Evolutionary conservation across 2,888 invertebrate species (phyloP), one percentile per base, ranked within the genome.

Genomic region (Perizoma flavofasciatum): DNA sequence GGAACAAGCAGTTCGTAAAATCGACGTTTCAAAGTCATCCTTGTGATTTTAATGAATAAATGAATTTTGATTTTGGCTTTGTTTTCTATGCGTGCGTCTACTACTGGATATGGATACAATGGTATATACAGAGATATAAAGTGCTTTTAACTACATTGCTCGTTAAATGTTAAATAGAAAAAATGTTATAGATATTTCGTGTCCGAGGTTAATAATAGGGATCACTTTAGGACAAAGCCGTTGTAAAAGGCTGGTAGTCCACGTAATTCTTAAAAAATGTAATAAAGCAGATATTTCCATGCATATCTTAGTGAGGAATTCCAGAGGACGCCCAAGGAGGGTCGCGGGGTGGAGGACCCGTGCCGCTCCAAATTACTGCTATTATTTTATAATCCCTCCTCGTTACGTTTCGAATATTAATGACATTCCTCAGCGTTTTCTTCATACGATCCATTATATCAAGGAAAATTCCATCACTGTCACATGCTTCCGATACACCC

Each of bases 301-400:
- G 91, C 89, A 89, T 89, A 90, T 89, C 89, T 88, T 87, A 85
- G 84, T 82, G 82, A 81, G 86, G 80, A 86, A 90, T 91, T 88
- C 86, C 85, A 70, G 77, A 75, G 77, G 65, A 81, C 82, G 71
- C 71, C 6, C 37, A 66, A 72, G 59, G 63, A 55, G 62, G 72
- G 66, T 55, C 70, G 72, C 68, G 71, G 64, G 67, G 68, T 66
- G 56, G 61, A 69, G 79, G 76, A 77, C 83, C 82, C 85, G 81
- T 83, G 83, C 88, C 89, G 82, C 74, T 82, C 88, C 78, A 91
- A 90, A 90, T 90, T 90, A 90, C 91, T 91, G 85, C 89, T 91
- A 92, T 91, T 89, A 91, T 91, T 92, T 90, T 90, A 89, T 90
- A 91, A 91, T 89, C 87, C 91, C 89, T 88, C 90, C 86, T 85